These are phyloP conservation scores for Hypotaenidia okinawae DNA, from an alignment of 2,797 vertebrate genomes.

Conservation along the genomic window DNA sequence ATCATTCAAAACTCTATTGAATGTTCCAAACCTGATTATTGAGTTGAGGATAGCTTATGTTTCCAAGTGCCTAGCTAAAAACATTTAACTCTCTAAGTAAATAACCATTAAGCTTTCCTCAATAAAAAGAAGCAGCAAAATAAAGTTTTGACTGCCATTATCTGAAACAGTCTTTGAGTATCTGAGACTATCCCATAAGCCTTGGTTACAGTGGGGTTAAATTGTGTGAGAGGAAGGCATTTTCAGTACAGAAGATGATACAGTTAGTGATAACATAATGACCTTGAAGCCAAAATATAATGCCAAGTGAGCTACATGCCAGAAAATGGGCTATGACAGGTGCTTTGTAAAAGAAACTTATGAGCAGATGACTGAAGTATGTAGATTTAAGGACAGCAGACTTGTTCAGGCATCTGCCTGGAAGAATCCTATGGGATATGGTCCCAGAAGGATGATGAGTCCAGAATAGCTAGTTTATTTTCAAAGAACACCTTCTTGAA, in stretches of 20 bases:
- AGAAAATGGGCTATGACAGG: slow-evolving; percentile 58
- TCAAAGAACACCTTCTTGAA: background rate
- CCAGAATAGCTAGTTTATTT: background rate
- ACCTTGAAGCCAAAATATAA: slow-evolving; percentile 61
- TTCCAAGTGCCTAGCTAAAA: background rate
- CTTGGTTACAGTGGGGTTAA: background rate
- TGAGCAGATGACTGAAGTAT: background rate
- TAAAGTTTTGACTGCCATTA: background rate
- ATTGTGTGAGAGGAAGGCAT: background rate
- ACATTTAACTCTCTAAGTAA: slow-evolving; percentile 6
- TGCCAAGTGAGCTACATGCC: background rate
- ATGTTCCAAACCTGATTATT: background rate
- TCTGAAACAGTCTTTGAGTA: slow-evolving; percentile 14
- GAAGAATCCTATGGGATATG: background rate
- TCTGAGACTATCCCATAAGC: background rate
- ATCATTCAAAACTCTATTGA: background rate
- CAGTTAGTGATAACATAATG: slow-evolving; percentile 58
- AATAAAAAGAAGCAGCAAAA: background rate
- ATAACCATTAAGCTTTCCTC: background rate
- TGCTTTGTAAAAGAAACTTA: slow-evolving; percentile 45
- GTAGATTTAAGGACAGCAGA: background rate
- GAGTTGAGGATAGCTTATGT: background rate
- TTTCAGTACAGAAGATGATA: slow-evolving; percentile 54
- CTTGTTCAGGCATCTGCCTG: background rate
- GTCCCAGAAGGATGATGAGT: background rate